phyloP scores from a whole-genome alignment of 1,140 invertebrate genomes.

The Calycopis cecrops region DNA sequence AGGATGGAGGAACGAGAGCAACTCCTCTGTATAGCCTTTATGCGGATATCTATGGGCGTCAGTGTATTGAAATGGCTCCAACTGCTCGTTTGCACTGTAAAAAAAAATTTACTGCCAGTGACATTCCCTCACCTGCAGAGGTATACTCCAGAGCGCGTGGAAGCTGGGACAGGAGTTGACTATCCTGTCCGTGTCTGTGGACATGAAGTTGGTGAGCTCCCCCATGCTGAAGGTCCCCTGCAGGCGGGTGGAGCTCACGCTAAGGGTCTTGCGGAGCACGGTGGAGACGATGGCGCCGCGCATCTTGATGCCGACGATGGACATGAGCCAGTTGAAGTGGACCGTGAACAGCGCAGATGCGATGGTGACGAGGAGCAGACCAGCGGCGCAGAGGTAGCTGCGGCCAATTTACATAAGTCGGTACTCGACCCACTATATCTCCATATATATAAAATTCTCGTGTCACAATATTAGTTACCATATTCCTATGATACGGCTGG shows the following conservation, averaged over 20 bases:
- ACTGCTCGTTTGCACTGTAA: too few species aligned
- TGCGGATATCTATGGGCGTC: too few species aligned
- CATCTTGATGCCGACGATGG: slow-evolving; percentile 91
- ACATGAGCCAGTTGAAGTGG: slow-evolving; percentile 94
- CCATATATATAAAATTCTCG: too few species aligned
- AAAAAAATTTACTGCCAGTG: too few species aligned
- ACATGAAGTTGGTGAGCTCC: slow-evolving; percentile 97
- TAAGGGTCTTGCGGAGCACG: slow-evolving; percentile 91
- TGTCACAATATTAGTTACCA: too few species aligned
- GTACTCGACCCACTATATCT: too few species aligned
- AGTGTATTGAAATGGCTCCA: too few species aligned
- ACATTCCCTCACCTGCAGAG: slow-evolving; percentile 82
- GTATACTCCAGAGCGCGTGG: slow-evolving; percentile 97
- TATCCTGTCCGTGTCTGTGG: slow-evolving; percentile 95
- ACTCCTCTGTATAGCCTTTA: too few species aligned
- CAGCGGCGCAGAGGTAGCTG: slow-evolving; percentile 86
- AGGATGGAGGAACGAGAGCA: too few species aligned
- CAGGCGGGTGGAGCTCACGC: slow-evolving; percentile 75
- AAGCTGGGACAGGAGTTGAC: slow-evolving; percentile 97
- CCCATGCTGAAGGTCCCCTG: slow-evolving; percentile 82
- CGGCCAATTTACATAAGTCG: slow-evolving; percentile 11
- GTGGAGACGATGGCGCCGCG: slow-evolving; percentile 87
- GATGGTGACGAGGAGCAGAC: slow-evolving; percentile 81
- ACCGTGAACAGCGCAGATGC: slow-evolving; percentile 86
- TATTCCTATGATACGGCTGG: too few species aligned